Base-by-base conservation (phyloP, 2,797 vertebrate species). In the Sandelia bainsii region DNA sequence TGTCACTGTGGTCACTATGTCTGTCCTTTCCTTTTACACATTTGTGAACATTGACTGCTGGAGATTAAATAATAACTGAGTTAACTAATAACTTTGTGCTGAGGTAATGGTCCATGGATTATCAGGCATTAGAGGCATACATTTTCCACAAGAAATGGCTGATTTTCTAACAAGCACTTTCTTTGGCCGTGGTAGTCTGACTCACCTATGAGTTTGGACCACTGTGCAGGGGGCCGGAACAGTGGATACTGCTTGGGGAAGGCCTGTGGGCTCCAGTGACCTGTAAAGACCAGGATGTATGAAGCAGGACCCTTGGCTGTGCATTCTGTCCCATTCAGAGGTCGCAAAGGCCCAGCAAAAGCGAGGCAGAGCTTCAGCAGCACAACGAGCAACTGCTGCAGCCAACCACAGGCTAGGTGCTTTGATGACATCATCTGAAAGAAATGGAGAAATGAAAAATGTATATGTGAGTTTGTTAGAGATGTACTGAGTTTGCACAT, bases 171-270 rank as follows among this genome's bases (percentile, higher is more conserved):
- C 11, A 42, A 64, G 14, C 22, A 0, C 1, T 49, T 45, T 27
- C 29, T 54, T 20, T 42, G 40, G 37, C 37, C 3, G 40, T 1
- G 8, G 12, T 12, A 25, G 5, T 5, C 12, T 68, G 56, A 53
- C 93, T 94, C 87, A 96, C 95, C 95, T 83, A 95, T 89, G 72
- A 96, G 93, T 80, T 95, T 95, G 83, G 95, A 96, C 95, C 95
- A 96, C 92, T 96, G 95, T 8, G 95, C 95, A 11, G 95, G 95
- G 20, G 95, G 95, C 1, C 95, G 90, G 90, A 94, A 95, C 60
- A 95, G 78, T 3, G 95, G 95, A 83, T 96, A 96, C 90, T 95
- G 95, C 79, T 96, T 96, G 22, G 95, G 94, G 83, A 96, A 96
- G 51, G 91, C 90, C 86, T 93, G 93, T 1, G 93, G 92, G 73